Evolutionary conservation across 2,888 invertebrate genomes (phyloP).

Genomic region (Caenorhabditis sulstoni): DNA sequence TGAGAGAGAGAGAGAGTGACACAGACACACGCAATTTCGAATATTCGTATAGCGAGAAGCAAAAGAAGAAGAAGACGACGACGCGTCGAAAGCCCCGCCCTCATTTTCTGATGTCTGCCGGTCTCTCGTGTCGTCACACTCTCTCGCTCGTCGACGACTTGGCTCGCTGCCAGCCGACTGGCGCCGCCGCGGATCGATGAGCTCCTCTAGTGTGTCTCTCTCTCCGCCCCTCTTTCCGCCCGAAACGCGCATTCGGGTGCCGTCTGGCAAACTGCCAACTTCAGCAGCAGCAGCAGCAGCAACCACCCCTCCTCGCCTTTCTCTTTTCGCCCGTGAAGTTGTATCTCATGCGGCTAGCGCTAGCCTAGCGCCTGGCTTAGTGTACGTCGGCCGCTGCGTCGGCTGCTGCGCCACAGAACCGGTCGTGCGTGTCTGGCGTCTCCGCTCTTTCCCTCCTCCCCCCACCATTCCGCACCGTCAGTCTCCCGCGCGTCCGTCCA

Average conservation of each 20-base stretch:
- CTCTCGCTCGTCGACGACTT: conserved; percentile 19
- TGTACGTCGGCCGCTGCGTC: conserved; percentile 14
- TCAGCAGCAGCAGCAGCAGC: conserved; percentile 24
- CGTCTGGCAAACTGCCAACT: conserved; percentile 51
- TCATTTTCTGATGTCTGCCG: neutral
- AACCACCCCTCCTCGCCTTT: neutral
- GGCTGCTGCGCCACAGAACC: conserved; percentile 35
- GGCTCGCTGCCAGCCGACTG: conserved; percentile 55
- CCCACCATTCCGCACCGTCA: conserved; percentile 19
- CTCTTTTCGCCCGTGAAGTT: neutral
- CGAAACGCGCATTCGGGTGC: conserved; percentile 24
- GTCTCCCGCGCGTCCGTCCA: conserved; percentile 41
- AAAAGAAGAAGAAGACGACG: conserved; percentile 24
- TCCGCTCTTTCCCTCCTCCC: conserved; percentile 13
- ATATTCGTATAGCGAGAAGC: conserved; percentile 44
- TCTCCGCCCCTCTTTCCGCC: conserved; percentile 46
- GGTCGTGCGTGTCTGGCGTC: conserved; percentile 16
- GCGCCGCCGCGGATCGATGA: conserved; percentile 53
- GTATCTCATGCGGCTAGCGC: conserved; percentile 23
- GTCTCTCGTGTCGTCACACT: conserved; percentile 9
- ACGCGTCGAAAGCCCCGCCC: conserved; percentile 1
- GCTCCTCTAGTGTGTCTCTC: neutral
- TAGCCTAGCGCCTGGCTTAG: conserved; percentile 30
- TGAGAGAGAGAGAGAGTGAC: neutral
- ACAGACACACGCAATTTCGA: conserved; percentile 34